These are phyloP conservation scores for Orycteropus afer DNA, from an alignment of 2,113 vertebrate species.

Conservation along the genomic window DNA sequence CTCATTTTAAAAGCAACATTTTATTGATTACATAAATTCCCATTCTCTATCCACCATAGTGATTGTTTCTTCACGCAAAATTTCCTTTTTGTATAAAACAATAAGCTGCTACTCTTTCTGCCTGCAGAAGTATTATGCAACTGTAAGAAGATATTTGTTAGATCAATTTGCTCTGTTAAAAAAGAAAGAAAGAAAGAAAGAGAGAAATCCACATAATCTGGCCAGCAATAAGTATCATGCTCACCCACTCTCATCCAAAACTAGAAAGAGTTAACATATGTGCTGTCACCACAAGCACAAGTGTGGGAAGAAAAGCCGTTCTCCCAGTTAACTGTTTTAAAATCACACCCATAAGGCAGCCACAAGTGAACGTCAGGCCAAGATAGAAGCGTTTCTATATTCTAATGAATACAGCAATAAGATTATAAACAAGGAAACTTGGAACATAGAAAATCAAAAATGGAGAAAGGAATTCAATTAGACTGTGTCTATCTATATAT, in stretches of 20 bases:
- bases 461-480: not conserved
- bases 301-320: conserved; percentile 51
- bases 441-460: not conserved
- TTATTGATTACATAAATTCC: conserved; percentile 19
- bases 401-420: not conserved
- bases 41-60: not conserved
- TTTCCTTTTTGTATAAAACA: not conserved
- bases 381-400: conserved; percentile 11
- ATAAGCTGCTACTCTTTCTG: not conserved
- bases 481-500: fast-evolving
- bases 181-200: not conserved
- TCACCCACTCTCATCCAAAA: conserved; percentile 60
- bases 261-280: conserved; percentile 71
- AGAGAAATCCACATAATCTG: not conserved
- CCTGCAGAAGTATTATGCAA: not conserved
- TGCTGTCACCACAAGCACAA: not conserved
- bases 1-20: not conserved
- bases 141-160: conserved; percentile 8
- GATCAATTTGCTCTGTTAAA: not conserved
- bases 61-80: not conserved
- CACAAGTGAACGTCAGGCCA: conserved; percentile 32
- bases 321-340: conserved; percentile 55
- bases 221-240: not conserved
- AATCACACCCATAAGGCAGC: conserved; percentile 48
- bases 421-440: not conserved